phyloP scores from a whole-genome alignment of 2,797 vertebrate species.

The Ctenosaura bakeri region DNA sequence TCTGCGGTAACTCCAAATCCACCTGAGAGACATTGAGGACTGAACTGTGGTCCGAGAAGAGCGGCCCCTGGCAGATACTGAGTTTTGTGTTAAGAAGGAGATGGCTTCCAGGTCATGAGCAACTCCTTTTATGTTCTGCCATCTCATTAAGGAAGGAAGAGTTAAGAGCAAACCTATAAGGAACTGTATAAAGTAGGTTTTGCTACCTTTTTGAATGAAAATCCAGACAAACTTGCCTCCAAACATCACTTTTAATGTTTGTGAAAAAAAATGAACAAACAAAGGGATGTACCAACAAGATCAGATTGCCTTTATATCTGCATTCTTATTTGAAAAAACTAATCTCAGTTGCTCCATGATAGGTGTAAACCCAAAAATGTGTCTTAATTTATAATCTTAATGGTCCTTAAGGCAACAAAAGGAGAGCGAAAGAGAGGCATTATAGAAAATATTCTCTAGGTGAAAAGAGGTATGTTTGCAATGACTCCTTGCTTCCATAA shows the following conservation, averaged over 20 bases:
- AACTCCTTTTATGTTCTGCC: not conserved
- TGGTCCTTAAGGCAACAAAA: slow-evolving; percentile 61
- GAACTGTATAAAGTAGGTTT: slow-evolving; percentile 27
- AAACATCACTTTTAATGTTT: slow-evolving; percentile 64
- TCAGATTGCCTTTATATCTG: slow-evolving; percentile 25
- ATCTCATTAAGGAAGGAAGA: too few species aligned
- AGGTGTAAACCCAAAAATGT: slow-evolving; percentile 34
- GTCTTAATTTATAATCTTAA: slow-evolving; percentile 28
- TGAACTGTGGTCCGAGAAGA: not conserved
- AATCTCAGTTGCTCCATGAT: slow-evolving; percentile 40
- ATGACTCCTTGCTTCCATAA: slow-evolving; percentile 61
- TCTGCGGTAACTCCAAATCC: not conserved
- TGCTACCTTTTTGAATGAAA: slow-evolving; percentile 62
- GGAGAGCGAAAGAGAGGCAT: slow-evolving; percentile 43
- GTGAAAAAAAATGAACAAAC: slow-evolving; percentile 39
- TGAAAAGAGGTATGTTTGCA: slow-evolving; percentile 47
- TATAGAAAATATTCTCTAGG: slow-evolving; percentile 1
- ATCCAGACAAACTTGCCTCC: slow-evolving; percentile 45
- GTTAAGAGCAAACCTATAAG: not conserved
- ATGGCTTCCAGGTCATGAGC: not conserved
- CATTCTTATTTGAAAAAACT: slow-evolving; percentile 42
- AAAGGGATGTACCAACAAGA: slow-evolving; percentile 39
- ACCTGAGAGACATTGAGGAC: not conserved
- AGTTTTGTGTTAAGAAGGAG: not conserved
- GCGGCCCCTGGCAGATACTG: not conserved